phyloP scores from a whole-genome alignment of 2,113 vertebrate genomes.

The Engystomops pustulosus region DNA sequence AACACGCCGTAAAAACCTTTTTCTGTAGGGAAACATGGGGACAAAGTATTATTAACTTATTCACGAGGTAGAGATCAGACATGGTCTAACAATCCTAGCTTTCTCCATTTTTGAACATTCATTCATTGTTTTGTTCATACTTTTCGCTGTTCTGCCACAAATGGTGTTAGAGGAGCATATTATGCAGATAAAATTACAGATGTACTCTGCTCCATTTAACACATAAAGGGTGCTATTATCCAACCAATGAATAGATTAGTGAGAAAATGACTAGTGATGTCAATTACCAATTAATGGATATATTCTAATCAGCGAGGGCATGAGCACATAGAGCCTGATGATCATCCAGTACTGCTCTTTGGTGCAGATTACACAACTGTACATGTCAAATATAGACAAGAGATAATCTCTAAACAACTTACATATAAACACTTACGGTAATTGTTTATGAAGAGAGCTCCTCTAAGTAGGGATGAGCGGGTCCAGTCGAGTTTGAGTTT shows the following conservation, averaged over 20 bases:
- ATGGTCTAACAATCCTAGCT: background rate
- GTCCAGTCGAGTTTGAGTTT: too few relatives aligned
- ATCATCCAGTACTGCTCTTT: background rate
- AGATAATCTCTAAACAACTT: too few relatives aligned
- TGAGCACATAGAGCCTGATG: background rate
- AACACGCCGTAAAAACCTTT: slow-evolving; percentile 19
- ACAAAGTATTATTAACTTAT: slow-evolving; percentile 13
- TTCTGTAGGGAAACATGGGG: slow-evolving; percentile 12
- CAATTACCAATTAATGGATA: too few relatives aligned
- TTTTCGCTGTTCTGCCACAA: background rate
- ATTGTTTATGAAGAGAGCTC: too few relatives aligned
- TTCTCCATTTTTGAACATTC: background rate
- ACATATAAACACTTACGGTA: too few relatives aligned
- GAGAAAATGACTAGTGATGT: background rate
- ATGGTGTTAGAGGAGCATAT: too few relatives aligned
- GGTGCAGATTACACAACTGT: background rate
- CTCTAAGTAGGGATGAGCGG: too few relatives aligned
- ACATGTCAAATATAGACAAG: too few relatives aligned
- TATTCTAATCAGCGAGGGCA: too few relatives aligned
- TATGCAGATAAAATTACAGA: background rate
- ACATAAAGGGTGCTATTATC: background rate
- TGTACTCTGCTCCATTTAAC: background rate
- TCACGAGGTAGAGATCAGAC: background rate
- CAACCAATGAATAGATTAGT: background rate
- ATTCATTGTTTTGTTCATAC: background rate